Conservation (phyloP, 2,888 invertebrate genomes). For the Lithosia quadra region DNA sequence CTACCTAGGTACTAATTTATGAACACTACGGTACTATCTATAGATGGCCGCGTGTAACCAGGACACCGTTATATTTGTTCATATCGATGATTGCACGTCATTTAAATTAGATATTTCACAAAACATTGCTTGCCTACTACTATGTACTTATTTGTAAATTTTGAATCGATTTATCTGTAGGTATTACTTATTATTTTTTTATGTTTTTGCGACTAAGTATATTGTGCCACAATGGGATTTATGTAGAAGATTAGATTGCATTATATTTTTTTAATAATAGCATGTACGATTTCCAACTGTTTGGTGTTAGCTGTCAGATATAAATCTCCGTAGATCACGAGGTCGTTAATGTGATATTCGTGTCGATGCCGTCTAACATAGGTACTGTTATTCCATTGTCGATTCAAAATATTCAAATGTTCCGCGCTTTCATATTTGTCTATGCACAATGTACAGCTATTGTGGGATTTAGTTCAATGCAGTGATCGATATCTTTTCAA, state of each 20-base stretch:
- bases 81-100: slow-evolving; percentile 34
- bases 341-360: slow-evolving; percentile 85
- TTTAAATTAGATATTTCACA: slow-evolving; percentile 30
- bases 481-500: slow-evolving; percentile 57
- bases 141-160: too few species aligned
- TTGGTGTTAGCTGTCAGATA: slow-evolving; percentile 75
- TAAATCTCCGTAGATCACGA: slow-evolving; percentile 84
- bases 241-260: neutral
- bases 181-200: too few species aligned
- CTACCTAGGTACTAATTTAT: neutral
- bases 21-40: neutral
- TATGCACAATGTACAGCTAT: slow-evolving; percentile 61
- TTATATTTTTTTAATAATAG: slow-evolving; percentile 9
- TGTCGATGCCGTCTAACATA: slow-evolving; percentile 79
- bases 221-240: neutral
- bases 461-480: slow-evolving; percentile 69
- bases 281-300: slow-evolving; percentile 46
- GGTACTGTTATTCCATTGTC: slow-evolving; percentile 84
- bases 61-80: slow-evolving; percentile 36
- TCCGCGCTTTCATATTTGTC: slow-evolving; percentile 81
- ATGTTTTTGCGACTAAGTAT: neutral
- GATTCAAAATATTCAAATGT: slow-evolving; percentile 81
- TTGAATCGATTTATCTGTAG: too few species aligned
- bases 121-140: too few species aligned
- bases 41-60: slow-evolving; percentile 1